These are phyloP conservation scores for Cavia porcellus DNA, from an alignment of 2,113 vertebrate genomes.

Conservation along the genomic window DNA sequence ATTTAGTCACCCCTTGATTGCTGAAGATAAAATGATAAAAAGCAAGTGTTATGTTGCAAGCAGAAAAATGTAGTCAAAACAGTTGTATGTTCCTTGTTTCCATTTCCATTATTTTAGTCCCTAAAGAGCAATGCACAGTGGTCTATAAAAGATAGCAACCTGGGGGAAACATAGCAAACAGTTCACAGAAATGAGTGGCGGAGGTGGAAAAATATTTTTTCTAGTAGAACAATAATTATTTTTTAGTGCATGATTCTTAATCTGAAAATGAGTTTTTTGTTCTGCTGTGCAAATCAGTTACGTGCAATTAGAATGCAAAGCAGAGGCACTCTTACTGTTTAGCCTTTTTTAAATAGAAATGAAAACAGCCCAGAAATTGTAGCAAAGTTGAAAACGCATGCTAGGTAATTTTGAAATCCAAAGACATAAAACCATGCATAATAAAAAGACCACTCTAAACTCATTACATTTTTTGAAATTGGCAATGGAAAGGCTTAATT, in stretches of 20 bases:
- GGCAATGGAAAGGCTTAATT: conserved; percentile 81
- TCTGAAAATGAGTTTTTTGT: conserved; percentile 89
- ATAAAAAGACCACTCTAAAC: conserved; percentile 84
- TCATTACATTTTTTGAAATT: conserved; percentile 81
- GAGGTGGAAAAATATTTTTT: conserved; percentile 69
- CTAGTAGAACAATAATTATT: conserved; percentile 88
- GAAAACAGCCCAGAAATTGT: conserved; percentile 88
- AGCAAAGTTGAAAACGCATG: conserved; percentile 87
- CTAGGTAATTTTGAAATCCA: conserved; percentile 88
- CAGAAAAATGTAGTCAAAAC: conserved; percentile 89
- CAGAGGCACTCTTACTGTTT: conserved; percentile 85
- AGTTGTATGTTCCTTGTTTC: conserved; percentile 85
- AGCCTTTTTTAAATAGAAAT: conserved; percentile 87
- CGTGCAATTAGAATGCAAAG: conserved; percentile 89
- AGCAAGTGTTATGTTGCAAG: conserved; percentile 91
- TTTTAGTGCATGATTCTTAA: conserved; percentile 85
- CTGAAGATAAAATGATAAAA: conserved; percentile 96
- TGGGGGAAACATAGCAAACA: conserved; percentile 73
- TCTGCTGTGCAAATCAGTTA: conserved; percentile 89
- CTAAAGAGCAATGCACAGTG: conserved; percentile 82
- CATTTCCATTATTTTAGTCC: conserved; percentile 82
- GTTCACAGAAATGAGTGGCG: conserved; percentile 76
- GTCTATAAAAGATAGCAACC: conserved; percentile 82
- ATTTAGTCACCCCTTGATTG: conserved; percentile 98
- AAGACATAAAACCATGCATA: conserved; percentile 87